A percentile compares a stretch with the other conserved stretches of the same genome.
These are phyloP conservation scores for Dione juno DNA, from an alignment of 2,888 invertebrate species.

Conservation along the genomic window DNA sequence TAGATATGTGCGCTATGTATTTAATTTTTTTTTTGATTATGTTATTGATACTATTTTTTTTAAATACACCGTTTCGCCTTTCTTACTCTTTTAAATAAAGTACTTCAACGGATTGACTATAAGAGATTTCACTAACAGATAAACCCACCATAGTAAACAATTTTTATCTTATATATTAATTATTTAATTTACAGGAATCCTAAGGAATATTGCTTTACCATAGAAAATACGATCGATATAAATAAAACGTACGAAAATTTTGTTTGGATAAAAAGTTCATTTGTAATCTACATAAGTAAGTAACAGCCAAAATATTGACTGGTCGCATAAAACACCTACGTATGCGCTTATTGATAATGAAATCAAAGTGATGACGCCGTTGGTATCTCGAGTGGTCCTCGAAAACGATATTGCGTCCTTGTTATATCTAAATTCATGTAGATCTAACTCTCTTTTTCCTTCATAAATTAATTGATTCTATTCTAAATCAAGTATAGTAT, in stretches of 20 bases:
- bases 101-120: too few species aligned
- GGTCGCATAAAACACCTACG: constrained; percentile 7
- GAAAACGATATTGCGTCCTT: constrained; percentile 47
- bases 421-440: constrained; percentile 42
- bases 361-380: constrained; percentile 70
- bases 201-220: too few species aligned
- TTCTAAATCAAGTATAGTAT: neutral
- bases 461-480: constrained; percentile 33
- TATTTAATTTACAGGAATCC: too few species aligned
- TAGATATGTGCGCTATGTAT: neutral
- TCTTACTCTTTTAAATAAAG: too few species aligned
- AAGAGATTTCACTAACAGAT: too few species aligned
- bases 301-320: constrained; percentile 22
- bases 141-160: too few species aligned
- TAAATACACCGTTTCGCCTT: too few species aligned
- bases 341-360: constrained; percentile 26
- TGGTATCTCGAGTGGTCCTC: constrained; percentile 59
- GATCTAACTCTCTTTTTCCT: constrained; percentile 23
- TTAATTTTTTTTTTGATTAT: too few species aligned
- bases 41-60: too few species aligned
- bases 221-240: too few species aligned
- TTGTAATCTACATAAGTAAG: neutral
- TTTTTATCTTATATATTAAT: too few species aligned
- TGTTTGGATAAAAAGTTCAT: neutral
- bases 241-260: too few species aligned